A percentile compares a stretch with the other conserved stretches of the same genome.
Conservation (phyloP, 2,797 vertebrate genomes). For the Periophthalmus magnuspinnatus region DNA sequence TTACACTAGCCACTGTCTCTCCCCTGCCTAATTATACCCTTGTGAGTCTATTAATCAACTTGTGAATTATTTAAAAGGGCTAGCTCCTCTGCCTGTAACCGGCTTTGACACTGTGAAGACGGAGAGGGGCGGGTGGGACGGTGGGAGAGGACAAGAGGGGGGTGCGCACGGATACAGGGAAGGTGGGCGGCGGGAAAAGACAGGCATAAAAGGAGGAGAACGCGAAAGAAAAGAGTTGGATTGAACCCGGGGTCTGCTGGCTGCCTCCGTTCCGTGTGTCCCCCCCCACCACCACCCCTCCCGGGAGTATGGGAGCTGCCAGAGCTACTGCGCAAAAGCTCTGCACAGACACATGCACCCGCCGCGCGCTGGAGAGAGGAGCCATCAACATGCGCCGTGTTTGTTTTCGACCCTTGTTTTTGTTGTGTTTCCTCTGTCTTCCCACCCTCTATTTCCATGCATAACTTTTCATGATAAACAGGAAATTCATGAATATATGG, state of each 20-base stretch:
- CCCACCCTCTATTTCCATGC: slow-evolving; percentile 75
- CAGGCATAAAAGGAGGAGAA: slow-evolving; percentile 40
- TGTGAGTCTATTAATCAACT: slow-evolving; percentile 99
- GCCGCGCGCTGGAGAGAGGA: slow-evolving; percentile 36
- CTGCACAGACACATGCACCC: slow-evolving; percentile 27
- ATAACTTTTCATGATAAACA: slow-evolving; percentile 82
- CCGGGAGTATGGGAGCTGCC: slow-evolving; percentile 69
- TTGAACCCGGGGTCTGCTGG: slow-evolving; percentile 69
- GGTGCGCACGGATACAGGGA: slow-evolving; percentile 29
- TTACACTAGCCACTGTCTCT: slow-evolving; percentile 94
- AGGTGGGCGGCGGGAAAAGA: slow-evolving; percentile 41
- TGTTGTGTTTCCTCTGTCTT: slow-evolving; percentile 42
- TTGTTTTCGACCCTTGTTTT: slow-evolving; percentile 68
- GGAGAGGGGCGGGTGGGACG: slow-evolving; percentile 33
- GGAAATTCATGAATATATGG: slow-evolving; percentile 83
- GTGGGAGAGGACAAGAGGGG: slow-evolving; percentile 20
- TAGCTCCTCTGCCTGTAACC: slow-evolving; percentile 91
- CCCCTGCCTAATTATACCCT: slow-evolving; percentile 99
- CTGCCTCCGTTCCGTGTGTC: slow-evolving; percentile 69
- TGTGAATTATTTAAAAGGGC: slow-evolving; percentile 98
- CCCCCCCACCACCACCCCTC: no score
- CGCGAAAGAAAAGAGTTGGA: slow-evolving; percentile 58
- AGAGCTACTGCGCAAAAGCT: slow-evolving; percentile 51
- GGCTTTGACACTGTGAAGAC: slow-evolving; percentile 85
- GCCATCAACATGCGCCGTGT: slow-evolving; percentile 76